phyloP scores from a whole-genome alignment of 2,113 vertebrate species.

The Bufo bufo region DNA sequence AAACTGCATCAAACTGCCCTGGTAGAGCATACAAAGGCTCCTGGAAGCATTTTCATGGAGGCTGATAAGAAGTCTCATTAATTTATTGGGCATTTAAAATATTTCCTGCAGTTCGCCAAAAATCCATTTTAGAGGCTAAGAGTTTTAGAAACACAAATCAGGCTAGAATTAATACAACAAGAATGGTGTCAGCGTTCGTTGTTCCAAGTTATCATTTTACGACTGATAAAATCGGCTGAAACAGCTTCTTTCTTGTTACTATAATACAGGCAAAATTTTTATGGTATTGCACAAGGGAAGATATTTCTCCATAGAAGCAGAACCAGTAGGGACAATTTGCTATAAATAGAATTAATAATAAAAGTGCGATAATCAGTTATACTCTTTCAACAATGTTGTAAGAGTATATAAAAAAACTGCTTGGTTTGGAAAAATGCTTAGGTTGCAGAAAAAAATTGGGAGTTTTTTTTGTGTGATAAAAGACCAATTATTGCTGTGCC shows the following conservation, averaged over 20 bases:
- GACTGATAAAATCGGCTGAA: conserved; percentile 50
- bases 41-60: not conserved
- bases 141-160: conserved; percentile 9
- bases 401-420: conserved; percentile 54
- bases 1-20: too few relatives aligned
- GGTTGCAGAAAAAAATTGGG: conserved; percentile 49
- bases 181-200: conserved; percentile 17
- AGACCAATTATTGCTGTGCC: conserved; percentile 53
- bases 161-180: not conserved
- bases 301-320: conserved; percentile 56
- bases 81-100: conserved; percentile 5
- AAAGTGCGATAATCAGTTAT: conserved; percentile 54
- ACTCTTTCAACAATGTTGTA: conserved; percentile 56
- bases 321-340: conserved; percentile 55
- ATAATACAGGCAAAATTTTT: conserved; percentile 18
- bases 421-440: conserved; percentile 60
- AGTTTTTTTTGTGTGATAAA: conserved; percentile 56
- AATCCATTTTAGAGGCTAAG: not conserved
- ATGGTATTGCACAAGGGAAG: conserved; percentile 49
- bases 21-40: not conserved
- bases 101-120: not conserved
- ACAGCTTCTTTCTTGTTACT: conserved; percentile 29
- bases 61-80: not conserved
- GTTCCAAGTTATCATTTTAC: conserved; percentile 12
- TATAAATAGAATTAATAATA: conserved; percentile 54